Evolutionary conservation across 2,113 vertebrate species (phyloP), one percentile per base, ranked within the genome.

Genomic region (Jaculus jaculus): DNA sequence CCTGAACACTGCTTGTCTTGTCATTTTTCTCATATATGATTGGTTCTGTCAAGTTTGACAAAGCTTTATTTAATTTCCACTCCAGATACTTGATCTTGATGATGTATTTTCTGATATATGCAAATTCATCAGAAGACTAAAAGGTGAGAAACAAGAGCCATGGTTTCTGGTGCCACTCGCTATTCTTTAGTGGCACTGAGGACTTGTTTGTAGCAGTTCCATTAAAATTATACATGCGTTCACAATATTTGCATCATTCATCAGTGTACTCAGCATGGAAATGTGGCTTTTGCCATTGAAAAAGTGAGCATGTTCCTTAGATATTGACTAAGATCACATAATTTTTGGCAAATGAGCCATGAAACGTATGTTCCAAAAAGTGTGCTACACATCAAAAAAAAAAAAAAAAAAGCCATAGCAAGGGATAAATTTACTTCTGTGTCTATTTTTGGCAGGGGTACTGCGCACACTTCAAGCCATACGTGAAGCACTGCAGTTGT

Each of bases 31-130:
- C 95, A 84, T 97, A 97, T 98, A 95, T 98, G 98, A 98, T 98
- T 98, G 98, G 98, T 98, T 98, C 97, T 98, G 98, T 98, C 98
- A 98, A 98, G 98, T 98, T 98, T 98, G 98, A 98, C 98, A 98
- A 98, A 98, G 98, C 98, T 98, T 98, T 98, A 98, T 98, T 98
- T 98, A 98, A 98, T 98, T 98, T 98, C 97, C 98, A 97, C 97
- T 98, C 90, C 95, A 98, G 98, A 98, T 98, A 97, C 98, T 98
- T 98, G 98, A 98, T 98, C 98, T 98, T 97, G 98, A 94, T 97
- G 98, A 98, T 98, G 97, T 98, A 97, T 98, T 98, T 98, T 98
- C 98, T 98, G 97, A 97, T 98, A 77, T 95, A 98, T 98, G 98
- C 97, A 98, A 98, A 98, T 98, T 92, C 96, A 95, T 95, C 97